These are phyloP conservation scores for Zaprionus davidi DNA, from an alignment of 1,140 invertebrate species.

Conservation along the genomic window DNA sequence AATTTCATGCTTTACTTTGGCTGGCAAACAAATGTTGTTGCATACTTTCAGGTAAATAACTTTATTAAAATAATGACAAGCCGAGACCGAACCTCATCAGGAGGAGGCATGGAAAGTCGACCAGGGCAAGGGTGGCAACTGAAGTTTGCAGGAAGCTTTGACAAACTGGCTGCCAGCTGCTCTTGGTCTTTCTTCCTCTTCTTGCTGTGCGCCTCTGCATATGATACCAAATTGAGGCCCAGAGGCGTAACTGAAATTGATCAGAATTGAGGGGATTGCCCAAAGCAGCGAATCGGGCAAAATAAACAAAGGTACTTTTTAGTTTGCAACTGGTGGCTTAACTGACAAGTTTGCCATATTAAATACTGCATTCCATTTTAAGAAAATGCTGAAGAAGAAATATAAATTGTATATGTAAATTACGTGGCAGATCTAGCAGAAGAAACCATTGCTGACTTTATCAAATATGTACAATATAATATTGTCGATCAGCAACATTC, in stretches of 20 bases:
- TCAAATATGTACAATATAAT: neutral
- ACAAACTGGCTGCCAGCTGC: slow-evolving; percentile 37
- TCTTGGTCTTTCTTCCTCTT: slow-evolving; percentile 1
- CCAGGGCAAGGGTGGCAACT: slow-evolving; percentile 3
- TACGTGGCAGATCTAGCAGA: too few relatives aligned
- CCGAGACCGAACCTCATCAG: slow-evolving; percentile 15
- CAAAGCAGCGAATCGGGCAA: too few relatives aligned
- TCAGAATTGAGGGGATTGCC: neutral
- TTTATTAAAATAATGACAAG: slow-evolving; percentile 83
- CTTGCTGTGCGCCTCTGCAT: slow-evolving; percentile 10
- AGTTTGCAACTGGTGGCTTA: too few relatives aligned
- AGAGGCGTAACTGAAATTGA: slow-evolving; percentile 22
- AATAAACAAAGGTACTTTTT: too few relatives aligned
- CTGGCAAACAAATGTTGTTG: slow-evolving; percentile 79
- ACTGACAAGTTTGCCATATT: too few relatives aligned
- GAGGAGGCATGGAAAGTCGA: too few relatives aligned
- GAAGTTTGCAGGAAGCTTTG: slow-evolving; percentile 8
- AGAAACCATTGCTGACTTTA: too few relatives aligned
- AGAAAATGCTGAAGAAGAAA: too few relatives aligned
- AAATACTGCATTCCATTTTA: too few relatives aligned
- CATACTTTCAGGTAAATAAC: slow-evolving; percentile 82
- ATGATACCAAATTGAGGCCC: slow-evolving; percentile 25
- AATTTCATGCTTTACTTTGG: slow-evolving; percentile 76
- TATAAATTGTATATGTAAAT: too few relatives aligned
- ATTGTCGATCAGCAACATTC: neutral